Evolutionary conservation across 2,797 vertebrate genomes (phyloP).

Genomic region (Xenentodon cancila): DNA sequence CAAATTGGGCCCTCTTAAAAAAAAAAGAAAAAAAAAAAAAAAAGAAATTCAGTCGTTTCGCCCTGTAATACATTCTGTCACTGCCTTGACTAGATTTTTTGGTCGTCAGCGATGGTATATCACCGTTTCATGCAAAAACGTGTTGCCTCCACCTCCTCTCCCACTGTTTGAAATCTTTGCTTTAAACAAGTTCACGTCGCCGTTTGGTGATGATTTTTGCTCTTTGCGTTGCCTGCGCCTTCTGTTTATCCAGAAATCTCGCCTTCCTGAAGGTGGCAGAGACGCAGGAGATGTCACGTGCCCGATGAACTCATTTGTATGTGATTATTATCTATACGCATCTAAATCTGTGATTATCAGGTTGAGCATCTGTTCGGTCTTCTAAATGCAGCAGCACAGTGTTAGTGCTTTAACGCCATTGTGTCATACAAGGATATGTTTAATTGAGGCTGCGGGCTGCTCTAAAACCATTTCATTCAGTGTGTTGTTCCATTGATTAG

Average conservation of each 20-base stretch:
- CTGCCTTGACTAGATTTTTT: conserved; percentile 45
- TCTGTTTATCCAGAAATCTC: conserved; percentile 24
- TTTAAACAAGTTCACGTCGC: conserved; percentile 29
- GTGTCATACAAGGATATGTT: conserved; percentile 23
- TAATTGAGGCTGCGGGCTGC: conserved; percentile 52
- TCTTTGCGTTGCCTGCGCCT: conserved; percentile 21
- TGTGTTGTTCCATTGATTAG: conserved; percentile 40
- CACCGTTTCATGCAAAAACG: conserved; percentile 36
- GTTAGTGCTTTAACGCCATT: conserved; percentile 24
- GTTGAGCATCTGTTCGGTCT: conserved; percentile 18
- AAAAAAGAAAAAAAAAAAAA: too few species aligned
- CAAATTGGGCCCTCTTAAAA: conserved; percentile 76
- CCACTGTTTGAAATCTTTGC: conserved; percentile 22
- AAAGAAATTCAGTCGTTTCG: conserved; percentile 54
- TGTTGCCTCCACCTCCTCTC: conserved; percentile 21
- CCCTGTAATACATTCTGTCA: conserved; percentile 71
- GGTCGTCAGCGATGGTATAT: conserved; percentile 45
- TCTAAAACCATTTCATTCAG: conserved; percentile 52
- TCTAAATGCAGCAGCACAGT: neutral
- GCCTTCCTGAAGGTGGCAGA: conserved; percentile 30
- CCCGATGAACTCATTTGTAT: conserved; percentile 27
- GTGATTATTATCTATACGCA: conserved; percentile 22
- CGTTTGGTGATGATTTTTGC: conserved; percentile 21
- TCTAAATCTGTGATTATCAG: conserved; percentile 43
- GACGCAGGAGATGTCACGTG: conserved; percentile 28